These are phyloP conservation scores for Pogonomyrmex californicus DNA, from an alignment of 1,140 invertebrate genomes.

Conservation along the genomic window DNA sequence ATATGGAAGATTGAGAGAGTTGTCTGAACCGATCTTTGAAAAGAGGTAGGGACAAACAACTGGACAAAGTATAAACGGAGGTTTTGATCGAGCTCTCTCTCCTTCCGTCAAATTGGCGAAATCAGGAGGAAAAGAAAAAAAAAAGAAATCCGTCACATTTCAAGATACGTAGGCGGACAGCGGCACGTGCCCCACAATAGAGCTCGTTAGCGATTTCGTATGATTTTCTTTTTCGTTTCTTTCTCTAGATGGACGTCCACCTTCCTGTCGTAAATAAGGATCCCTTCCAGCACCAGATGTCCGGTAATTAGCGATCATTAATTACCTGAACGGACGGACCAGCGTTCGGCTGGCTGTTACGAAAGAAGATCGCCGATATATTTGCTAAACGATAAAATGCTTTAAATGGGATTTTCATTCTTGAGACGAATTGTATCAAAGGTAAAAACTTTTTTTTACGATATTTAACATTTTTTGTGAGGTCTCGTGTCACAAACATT, in stretches of 20 bases:
- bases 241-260: constrained; percentile 70
- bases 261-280: constrained; percentile 76
- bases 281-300: constrained; percentile 67
- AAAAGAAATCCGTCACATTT: constrained; percentile 73
- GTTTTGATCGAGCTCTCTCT: constrained; percentile 60
- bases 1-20: constrained; percentile 9
- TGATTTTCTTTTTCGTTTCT: constrained; percentile 69
- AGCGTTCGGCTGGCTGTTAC: background rate
- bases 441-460: background rate
- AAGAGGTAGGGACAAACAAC: background rate
- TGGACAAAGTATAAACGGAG: background rate
- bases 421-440: background rate
- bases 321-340: constrained; percentile 55
- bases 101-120: constrained; percentile 56
- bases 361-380: constrained; percentile 43
- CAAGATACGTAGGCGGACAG: constrained; percentile 79
- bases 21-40: background rate
- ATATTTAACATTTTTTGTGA: background rate
- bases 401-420: constrained; percentile 40
- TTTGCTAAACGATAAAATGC: background rate
- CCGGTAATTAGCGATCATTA: constrained; percentile 69
- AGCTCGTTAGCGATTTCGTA: constrained; percentile 74
- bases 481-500: background rate
- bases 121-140: constrained; percentile 12
- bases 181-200: constrained; percentile 78